Evolutionary conservation across 2,888 invertebrate genomes (phyloP), one percentile per base, ranked within the genome.

Genomic region (Branchipolynoe longqiensis): DNA sequence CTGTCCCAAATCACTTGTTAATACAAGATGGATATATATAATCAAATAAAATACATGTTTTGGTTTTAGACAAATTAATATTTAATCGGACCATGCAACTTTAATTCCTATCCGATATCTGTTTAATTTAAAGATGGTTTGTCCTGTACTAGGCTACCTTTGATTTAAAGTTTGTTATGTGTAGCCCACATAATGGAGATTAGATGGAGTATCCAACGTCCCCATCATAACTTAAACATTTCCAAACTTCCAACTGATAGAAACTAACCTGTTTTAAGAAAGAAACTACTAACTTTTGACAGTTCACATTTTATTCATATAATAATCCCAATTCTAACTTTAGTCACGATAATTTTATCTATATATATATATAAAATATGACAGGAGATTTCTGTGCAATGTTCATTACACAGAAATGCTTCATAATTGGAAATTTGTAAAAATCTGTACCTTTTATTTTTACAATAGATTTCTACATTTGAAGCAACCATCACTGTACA

Each of bases 401-500:
- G 38, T 69, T 22, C 2, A 69, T 12, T 33, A 69, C 69, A 69
- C 69, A 69, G 36, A 69, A 69, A 33, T 69, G 6, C 36, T 69
- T 69, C 36, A 12, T 38, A 1, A 12, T 36, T 33, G 25, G 36
- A 69, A 31, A n/a, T 31, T 62, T 62, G 14, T 59, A 25, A 12
- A 25, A 69, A 69, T 36, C 8, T 8, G 38, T 36, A 69, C 18
- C 2, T 36, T 18, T 69, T 69, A 36, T 36, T 36, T n/a, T 12
- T 14, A 3, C 36, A 14, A 38, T 69, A 36, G 38, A 8, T 4
- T 69, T n/a, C 14, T 38, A 36, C 38, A 31, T 25, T 69, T 62
- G 62, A 28, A 62, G 18, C 33, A 14, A 69, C 38, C 69, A 69
- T 69, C 38, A 36, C 69, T 69, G 69, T 69, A 69, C 69, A 69